Conservation (phyloP, 1,140 invertebrate species). For the Eupeodes corollae region DNA sequence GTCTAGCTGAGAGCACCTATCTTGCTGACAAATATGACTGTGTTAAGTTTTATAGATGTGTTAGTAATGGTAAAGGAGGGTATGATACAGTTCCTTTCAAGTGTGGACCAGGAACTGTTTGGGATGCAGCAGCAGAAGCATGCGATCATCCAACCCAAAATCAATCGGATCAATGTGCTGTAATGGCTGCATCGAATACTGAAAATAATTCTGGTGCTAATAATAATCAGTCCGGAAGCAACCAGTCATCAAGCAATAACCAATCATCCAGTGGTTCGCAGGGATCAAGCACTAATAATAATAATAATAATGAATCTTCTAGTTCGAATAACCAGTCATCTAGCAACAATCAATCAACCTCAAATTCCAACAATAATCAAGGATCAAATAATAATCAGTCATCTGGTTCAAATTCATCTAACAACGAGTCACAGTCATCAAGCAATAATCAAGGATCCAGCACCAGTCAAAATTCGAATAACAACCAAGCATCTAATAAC, state of each 20-base stretch:
- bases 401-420: slow-evolving; percentile 5
- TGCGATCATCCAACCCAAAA: slow-evolving; percentile 48
- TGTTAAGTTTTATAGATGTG: slow-evolving; percentile 56
- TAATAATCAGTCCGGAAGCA: background rate
- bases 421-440: background rate
- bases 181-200: slow-evolving; percentile 34
- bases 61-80: slow-evolving; percentile 43
- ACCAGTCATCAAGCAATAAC: background rate
- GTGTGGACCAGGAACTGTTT: slow-evolving; percentile 50
- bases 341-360: slow-evolving; percentile 1
- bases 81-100: slow-evolving; percentile 47
- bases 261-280: background rate
- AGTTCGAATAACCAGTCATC: slow-evolving; percentile 4
- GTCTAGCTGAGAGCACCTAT: slow-evolving; percentile 48
- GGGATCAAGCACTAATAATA: background rate
- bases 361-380: slow-evolving; percentile 1
- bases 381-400: slow-evolving; percentile 3
- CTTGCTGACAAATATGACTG: slow-evolving; percentile 36
- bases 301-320: background rate
- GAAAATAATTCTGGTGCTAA: background rate
- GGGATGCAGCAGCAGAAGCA: slow-evolving; percentile 37
- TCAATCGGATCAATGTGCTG: slow-evolving; percentile 42
- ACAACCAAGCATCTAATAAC: slow-evolving; percentile 2
- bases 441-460: slow-evolving; percentile 5
- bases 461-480: slow-evolving; percentile 2